A percentile compares a stretch with the other conserved stretches of the same genome.
Evolutionary conservation across 2,113 vertebrate species (phyloP).

Genomic region (Cavia aperea): DNA sequence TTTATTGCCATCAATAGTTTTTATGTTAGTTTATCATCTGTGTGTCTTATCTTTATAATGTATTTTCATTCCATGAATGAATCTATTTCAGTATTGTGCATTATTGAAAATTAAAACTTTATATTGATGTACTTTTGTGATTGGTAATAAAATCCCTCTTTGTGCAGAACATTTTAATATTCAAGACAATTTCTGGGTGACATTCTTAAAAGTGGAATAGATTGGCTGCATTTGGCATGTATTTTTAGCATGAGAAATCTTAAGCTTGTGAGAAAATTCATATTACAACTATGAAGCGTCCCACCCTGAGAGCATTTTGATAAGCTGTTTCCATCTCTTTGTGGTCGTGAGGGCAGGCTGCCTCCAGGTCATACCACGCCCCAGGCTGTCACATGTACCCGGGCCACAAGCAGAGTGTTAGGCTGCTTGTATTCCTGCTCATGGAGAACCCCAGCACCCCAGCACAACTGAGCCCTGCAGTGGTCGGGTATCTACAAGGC

Average conservation of each 20-base stretch:
- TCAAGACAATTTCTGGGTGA: not conserved
- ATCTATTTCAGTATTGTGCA: not conserved
- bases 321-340: not conserved
- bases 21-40: not conserved
- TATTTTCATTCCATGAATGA: not conserved
- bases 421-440: not conserved
- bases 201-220: not conserved
- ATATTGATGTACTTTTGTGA: not conserved
- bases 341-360: not conserved
- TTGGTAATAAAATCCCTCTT: not conserved
- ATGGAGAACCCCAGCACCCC: not conserved
- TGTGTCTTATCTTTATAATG: not conserved
- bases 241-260: conserved; percentile 5
- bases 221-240: not conserved
- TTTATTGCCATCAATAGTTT: not conserved
- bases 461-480: not conserved
- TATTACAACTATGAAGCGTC: not conserved
- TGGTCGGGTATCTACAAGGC: not conserved
- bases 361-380: not conserved
- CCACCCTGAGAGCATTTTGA: not conserved
- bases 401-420: not conserved
- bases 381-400: not conserved
- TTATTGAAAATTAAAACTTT: not conserved
- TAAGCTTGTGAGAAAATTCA: not conserved
- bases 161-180: not conserved